Evolutionary conservation across 2,797 vertebrate genomes (phyloP).

Genomic region (Anniella stebbinsi): DNA sequence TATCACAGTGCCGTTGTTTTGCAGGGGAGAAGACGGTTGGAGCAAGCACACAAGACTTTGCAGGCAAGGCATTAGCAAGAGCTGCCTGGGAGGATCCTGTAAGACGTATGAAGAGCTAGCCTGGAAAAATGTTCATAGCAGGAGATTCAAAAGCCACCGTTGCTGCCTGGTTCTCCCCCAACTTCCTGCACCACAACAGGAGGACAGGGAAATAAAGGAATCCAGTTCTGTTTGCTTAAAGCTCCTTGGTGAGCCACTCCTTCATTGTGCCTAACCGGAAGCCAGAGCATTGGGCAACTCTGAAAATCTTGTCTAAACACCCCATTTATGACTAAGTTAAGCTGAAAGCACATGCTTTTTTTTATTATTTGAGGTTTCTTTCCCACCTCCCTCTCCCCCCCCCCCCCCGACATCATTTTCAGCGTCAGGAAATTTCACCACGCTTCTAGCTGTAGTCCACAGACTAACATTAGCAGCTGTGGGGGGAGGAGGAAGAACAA

Average conservation of each 20-base stretch:
- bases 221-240: slow-evolving; percentile 11
- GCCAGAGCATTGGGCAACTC: slow-evolving; percentile 34
- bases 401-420: slow-evolving; percentile 1
- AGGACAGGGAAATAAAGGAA: slow-evolving; percentile 16
- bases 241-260: slow-evolving; percentile 17
- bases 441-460: background rate
- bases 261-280: slow-evolving; percentile 41
- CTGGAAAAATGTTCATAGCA: background rate
- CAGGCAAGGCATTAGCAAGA: background rate
- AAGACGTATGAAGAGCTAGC: background rate
- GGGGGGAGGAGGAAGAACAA: background rate
- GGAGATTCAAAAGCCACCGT: slow-evolving; percentile 44
- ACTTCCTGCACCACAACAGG: slow-evolving; percentile 21
- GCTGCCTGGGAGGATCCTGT: too few relatives aligned
- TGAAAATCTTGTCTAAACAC: slow-evolving; percentile 29
- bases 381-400: slow-evolving; percentile 3
- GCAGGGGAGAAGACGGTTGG: background rate
- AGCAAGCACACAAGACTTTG: background rate
- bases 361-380: background rate
- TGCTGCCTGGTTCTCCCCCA: slow-evolving; percentile 17
- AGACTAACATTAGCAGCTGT: background rate
- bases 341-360: background rate
- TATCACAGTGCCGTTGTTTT: background rate
- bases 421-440: slow-evolving; percentile 49
- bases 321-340: slow-evolving; percentile 33